Evolutionary conservation across 2,888 invertebrate genomes (phyloP), one percentile per base, ranked within the genome.

Genomic region (Loripinus fragilis): DNA sequence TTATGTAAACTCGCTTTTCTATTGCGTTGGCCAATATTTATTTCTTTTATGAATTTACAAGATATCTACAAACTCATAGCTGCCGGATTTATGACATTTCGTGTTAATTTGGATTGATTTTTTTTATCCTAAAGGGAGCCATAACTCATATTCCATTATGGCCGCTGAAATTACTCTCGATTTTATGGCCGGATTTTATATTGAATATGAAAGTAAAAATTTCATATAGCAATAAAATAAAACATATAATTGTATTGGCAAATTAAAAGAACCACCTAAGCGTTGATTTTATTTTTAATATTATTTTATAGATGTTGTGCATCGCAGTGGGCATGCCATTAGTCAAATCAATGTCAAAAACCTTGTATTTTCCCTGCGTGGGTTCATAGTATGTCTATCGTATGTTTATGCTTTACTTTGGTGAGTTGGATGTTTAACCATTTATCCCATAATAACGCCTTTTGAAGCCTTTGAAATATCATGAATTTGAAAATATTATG

Each of bases 151-250:
- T 33, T 33, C 60, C 30, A 17, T 30, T 30, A 60, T 33, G 7
- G 30, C 12, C 17, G 20, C 28, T 17, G 23, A n/a, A 33, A 33
- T 33, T 33, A 33, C 33, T 60, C 12, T 60, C 60, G 17, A 7
- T 55, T 28, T 28, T 60, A 52, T 52, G 8, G 52, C 25, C 25
- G 52, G 52, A 52, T 52, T 45, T 52, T n/a, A 52, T 52, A 52
- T 52, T 23, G n/a, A n/a, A 52, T 52, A 52, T 52, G 52, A 52
- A 25, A 52, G 52, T 52, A 52, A 52, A 60, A 60, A 12, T 60
- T 60, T 60, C 60, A 60, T 60, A 60, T 2, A 60, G 30, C 60
- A 2, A 60, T 60, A 60, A 60, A 60, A 60, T 60, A 60, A 60
- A 60, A 60, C 28, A 33, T 60, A 60, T 33, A 60, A 60, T 60